These are phyloP conservation scores for Poecilia latipinna DNA, from an alignment of 2,113 vertebrate genomes.

Conservation along the genomic window DNA sequence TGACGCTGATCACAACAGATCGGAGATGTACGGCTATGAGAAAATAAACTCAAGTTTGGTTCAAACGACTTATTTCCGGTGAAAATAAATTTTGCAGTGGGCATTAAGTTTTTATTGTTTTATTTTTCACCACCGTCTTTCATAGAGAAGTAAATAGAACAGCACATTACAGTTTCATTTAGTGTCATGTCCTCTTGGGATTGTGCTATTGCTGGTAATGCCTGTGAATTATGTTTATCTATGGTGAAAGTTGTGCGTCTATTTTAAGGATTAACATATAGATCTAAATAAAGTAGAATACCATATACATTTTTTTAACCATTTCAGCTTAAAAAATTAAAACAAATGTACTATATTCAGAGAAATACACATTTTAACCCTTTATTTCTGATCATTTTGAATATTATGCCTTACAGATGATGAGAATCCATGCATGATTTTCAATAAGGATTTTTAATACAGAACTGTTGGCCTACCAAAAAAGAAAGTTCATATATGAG, in stretches of 20 bases:
- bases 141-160: neutral
- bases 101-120: neutral
- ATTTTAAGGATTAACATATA: neutral
- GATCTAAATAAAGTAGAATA: neutral
- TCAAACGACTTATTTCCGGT: neutral
- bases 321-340: neutral
- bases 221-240: no score
- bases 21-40: neutral
- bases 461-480: no score
- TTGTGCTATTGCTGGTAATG: no score
- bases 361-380: neutral
- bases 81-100: neutral
- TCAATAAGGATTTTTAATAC: no score
- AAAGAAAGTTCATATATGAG: no score
- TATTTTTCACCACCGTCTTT: no score
- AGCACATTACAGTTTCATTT: no score
- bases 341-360: neutral
- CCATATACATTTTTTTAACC: neutral
- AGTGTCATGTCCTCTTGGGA: no score
- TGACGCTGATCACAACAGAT: neutral
- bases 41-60: neutral
- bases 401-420: neutral
- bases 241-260: neutral
- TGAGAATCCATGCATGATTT: neutral
- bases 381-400: neutral